Evolutionary conservation across 2,113 vertebrate genomes (phyloP), one percentile per base, ranked within the genome.

Genomic region (Neolamprologus hecqui): DNA sequence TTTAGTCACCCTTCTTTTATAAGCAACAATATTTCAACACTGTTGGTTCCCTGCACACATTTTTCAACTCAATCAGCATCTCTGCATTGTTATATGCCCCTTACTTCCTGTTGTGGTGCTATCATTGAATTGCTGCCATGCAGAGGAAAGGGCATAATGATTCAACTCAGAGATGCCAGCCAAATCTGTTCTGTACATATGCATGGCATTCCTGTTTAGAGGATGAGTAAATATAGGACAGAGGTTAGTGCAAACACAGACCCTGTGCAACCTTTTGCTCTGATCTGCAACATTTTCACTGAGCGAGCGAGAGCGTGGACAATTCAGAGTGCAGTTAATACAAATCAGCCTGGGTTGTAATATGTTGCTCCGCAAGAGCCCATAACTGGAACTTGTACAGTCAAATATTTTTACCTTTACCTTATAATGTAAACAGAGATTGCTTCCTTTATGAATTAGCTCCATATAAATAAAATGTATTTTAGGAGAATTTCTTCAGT

Each of bases 141-240:
- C 89, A 82, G 54, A 87, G 90, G 86, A 95, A 94, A 91, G 86
- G 86, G 90, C 90, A 92, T 73, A 75, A 90, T 90, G 91, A 91
- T 92, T 95, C 83, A 89, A 83, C 86, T 90, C 86, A 86, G 88
- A 95, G 84, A 86, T 68, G 87, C 88, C 68, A 21, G 91, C 92
- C 92, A 96, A 97, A 97, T 95, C 96, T 95, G 93, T 95, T 94
- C 84, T 91, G 96, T 95, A 95, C 94, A 97, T 96, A 96, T 86
- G 92, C 91, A 92, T 55, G 88, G 88, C 88, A 95, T 92, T 93
- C 92, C 92, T 92, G 93, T 94, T 92, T 93, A 90, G 91, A 94
- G 92, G 90, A 92, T 92, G 87, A 90, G 93, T 79, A 96, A 96
- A 96, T 89, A 96, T 31, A 84, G 90, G 80, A 89, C 75, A 82